phyloP scores from a whole-genome alignment of 2,797 vertebrate genomes.

The Lemur catta region DNA sequence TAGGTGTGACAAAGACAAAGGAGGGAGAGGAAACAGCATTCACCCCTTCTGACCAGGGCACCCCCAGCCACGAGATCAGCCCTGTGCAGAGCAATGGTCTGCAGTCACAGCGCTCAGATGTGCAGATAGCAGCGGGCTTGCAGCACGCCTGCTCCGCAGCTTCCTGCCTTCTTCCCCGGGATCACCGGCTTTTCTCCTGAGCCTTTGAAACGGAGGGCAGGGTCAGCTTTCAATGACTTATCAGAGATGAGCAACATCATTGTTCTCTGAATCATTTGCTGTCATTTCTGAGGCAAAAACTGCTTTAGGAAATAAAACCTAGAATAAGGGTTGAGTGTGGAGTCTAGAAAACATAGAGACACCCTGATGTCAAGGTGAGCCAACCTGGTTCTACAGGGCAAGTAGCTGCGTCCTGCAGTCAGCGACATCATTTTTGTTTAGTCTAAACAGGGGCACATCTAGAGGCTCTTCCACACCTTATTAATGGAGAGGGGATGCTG shows the following conservation, averaged over 20 bases:
- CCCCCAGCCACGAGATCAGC: accelerated
- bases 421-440: accelerated
- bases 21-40: background rate
- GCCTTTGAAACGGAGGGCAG: accelerated
- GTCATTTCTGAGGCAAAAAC: background rate
- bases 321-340: background rate
- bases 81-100: accelerated
- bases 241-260: background rate
- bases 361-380: accelerated
- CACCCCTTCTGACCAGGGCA: accelerated
- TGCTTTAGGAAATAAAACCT: background rate
- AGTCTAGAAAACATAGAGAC: background rate
- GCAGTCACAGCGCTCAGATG: accelerated
- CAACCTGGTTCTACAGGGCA: background rate
- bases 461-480: accelerated
- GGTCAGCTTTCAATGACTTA: background rate
- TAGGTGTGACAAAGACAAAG: background rate
- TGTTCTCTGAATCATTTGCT: background rate
- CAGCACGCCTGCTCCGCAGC: accelerated
- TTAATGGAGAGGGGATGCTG: background rate
- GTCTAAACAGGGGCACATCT: background rate
- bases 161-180: accelerated
- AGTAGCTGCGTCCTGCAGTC: accelerated
- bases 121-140: accelerated
- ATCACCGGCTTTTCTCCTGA: background rate